phyloP scores from a whole-genome alignment of 1,140 invertebrate species.

The Lethocerus indicus region DNA sequence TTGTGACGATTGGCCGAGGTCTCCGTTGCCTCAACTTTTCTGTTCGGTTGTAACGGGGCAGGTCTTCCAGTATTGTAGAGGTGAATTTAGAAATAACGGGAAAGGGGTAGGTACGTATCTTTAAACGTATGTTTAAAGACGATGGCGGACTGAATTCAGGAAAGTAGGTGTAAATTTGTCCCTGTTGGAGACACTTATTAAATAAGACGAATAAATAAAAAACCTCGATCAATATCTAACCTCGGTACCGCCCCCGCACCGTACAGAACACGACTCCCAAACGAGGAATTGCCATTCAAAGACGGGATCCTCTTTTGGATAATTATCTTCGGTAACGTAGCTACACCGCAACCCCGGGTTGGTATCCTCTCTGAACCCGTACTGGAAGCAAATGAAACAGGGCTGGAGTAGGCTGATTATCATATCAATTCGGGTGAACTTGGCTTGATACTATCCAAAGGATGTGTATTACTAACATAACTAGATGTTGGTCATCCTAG shows the following conservation, averaged over 20 bases:
- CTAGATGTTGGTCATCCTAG: background rate
- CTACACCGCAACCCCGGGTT: constrained; percentile 4
- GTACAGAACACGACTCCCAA: constrained; percentile 25
- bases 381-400: background rate
- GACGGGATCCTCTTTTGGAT: constrained; percentile 21
- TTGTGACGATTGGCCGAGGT: background rate
- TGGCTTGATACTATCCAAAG: background rate
- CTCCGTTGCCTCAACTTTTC: background rate
- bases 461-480: background rate
- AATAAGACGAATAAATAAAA: background rate
- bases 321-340: constrained; percentile 1
- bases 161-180: background rate
- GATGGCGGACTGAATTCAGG: background rate
- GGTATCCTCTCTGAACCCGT: constrained; percentile 1
- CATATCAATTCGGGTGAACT: background rate
- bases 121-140: background rate
- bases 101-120: background rate
- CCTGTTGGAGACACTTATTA: background rate
- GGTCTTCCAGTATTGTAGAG: background rate
- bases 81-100: background rate
- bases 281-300: constrained; percentile 32
- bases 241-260: constrained; percentile 28
- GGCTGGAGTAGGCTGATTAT: background rate
- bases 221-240: background rate
- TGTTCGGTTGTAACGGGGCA: background rate